These are phyloP conservation scores for Lacerta viridis DNA, from an alignment of 2,797 vertebrate species.

Conservation along the genomic window DNA sequence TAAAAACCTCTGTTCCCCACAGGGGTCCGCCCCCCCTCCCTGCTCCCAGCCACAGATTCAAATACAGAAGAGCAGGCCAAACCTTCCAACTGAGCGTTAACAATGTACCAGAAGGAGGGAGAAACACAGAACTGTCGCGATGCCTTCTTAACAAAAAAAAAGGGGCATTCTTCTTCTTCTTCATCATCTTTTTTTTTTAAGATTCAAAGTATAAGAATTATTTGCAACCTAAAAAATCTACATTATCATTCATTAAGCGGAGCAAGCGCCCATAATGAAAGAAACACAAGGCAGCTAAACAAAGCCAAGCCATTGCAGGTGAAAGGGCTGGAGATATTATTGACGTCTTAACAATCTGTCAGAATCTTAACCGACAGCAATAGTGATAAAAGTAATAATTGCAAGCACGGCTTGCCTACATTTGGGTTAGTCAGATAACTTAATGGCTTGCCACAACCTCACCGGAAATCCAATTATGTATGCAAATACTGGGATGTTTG, in stretches of 20 bases:
- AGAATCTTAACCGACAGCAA: not conserved
- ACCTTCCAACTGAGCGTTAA: constrained; percentile 77
- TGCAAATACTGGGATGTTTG: constrained; percentile 30
- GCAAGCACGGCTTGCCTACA: not conserved
- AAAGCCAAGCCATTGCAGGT: constrained; percentile 19
- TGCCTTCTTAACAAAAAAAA: constrained; percentile 46
- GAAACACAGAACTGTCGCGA: constrained; percentile 47
- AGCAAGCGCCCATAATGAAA: constrained; percentile 53
- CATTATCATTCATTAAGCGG: constrained; percentile 77
- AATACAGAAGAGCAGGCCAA: constrained; percentile 78
- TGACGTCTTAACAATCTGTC: not conserved
- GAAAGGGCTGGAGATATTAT: constrained; percentile 40
- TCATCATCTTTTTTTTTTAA: not conserved
- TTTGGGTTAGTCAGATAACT: not conserved
- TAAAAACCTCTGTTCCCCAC: constrained; percentile 68
- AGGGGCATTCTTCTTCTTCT: too few relatives aligned
- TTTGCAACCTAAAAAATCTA: constrained; percentile 71
- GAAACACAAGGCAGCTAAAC: constrained; percentile 24
- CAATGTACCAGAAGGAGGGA: constrained; percentile 54
- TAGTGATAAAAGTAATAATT: not conserved
- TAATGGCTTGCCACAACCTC: constrained; percentile 22
- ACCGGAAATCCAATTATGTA: not conserved
- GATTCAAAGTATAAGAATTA: constrained; percentile 60
- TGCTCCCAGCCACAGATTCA: constrained; percentile 72
- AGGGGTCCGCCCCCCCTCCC: constrained; percentile 46